phyloP scores from a whole-genome alignment of 2,113 vertebrate genomes.

The Camarhynchus parvulus region DNA sequence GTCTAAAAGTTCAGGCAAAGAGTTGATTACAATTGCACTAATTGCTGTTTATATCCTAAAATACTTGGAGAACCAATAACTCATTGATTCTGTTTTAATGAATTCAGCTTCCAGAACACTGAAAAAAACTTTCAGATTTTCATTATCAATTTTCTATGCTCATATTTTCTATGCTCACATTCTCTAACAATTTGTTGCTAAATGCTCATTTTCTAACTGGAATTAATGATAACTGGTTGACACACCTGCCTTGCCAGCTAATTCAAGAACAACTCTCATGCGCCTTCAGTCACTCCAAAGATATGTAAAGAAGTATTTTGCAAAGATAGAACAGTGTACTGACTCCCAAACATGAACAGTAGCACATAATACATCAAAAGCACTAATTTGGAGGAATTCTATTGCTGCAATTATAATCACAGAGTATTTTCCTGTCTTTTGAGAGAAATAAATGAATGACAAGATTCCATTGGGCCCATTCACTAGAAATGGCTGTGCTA shows the following conservation, averaged over 20 bases:
- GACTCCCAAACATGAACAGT: neutral
- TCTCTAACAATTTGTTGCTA: neutral
- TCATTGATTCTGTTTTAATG: neutral
- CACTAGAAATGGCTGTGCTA: neutral
- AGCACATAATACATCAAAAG: neutral
- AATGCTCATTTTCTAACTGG: neutral
- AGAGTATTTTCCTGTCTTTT: neutral
- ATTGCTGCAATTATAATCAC: neutral
- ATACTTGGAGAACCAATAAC: neutral
- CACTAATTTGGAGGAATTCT: neutral
- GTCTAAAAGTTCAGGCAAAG: neutral
- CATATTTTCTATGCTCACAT: neutral
- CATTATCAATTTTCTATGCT: neutral
- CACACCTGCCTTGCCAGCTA: neutral
- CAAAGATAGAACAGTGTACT: neutral
- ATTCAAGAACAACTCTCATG: neutral
- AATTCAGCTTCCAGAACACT: neutral
- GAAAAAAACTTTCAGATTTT: neutral
- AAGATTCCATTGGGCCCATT: fast-evolving
- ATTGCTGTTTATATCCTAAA: neutral
- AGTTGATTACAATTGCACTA: neutral
- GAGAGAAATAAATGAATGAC: neutral
- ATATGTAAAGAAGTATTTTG: neutral
- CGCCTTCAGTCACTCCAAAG: neutral
- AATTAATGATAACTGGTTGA: neutral